These are phyloP conservation scores for Vimba vimba DNA, from an alignment of 2,113 vertebrate genomes.

Conservation along the genomic window DNA sequence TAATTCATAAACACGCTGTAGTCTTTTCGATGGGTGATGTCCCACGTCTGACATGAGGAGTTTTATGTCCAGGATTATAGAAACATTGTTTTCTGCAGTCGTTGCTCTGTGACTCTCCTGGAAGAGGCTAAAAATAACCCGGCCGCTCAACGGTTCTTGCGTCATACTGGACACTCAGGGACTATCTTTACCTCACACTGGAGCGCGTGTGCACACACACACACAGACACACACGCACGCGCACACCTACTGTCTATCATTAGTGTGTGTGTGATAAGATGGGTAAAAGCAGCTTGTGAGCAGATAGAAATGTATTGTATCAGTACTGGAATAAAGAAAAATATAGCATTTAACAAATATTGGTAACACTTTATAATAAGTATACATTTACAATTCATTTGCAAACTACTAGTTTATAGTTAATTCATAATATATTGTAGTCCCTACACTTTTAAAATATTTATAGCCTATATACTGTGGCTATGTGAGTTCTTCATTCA, in stretches of 20 bases:
- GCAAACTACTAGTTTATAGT: too few relatives aligned
- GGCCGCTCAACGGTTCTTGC: constrained; percentile 9
- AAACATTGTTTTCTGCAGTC: constrained; percentile 29
- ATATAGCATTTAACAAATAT: too few relatives aligned
- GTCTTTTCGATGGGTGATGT: not conserved
- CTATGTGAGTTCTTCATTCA: too few relatives aligned
- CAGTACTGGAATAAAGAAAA: too few relatives aligned
- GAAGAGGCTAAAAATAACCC: constrained; percentile 43
- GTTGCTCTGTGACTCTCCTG: not conserved
- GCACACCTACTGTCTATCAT: not conserved
- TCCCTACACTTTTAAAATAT: too few relatives aligned
- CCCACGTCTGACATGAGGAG: not conserved
- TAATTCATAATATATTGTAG: too few relatives aligned
- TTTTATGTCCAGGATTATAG: constrained; percentile 5
- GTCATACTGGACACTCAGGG: constrained; percentile 14
- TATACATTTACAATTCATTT: too few relatives aligned
- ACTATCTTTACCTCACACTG: constrained; percentile 8
- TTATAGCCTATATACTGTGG: too few relatives aligned
- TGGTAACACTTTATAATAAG: too few relatives aligned
- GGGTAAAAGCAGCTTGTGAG: not conserved
- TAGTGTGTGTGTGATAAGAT: constrained; percentile 27
- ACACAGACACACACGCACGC: too few relatives aligned
- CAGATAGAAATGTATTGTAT: not conserved
- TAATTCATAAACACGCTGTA: not conserved
- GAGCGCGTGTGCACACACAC: not conserved